These are phyloP conservation scores for Ctenicera cuprea DNA, from an alignment of 2,888 invertebrate genomes.

Conservation along the genomic window DNA sequence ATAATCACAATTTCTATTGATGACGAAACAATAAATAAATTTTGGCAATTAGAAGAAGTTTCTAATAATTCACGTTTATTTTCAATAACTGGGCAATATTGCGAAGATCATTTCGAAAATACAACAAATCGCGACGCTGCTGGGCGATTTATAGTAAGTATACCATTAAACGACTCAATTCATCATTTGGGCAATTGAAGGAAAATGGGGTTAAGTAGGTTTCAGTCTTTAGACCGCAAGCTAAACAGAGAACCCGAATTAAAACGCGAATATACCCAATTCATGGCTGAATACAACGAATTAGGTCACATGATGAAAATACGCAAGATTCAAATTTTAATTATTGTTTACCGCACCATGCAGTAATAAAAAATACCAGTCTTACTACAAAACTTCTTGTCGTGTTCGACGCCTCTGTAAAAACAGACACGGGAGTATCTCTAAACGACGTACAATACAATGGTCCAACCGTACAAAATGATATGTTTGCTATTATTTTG, in stretches of 20 bases:
- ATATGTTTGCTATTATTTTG: conserved; percentile 19
- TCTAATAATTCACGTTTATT: conserved; percentile 18
- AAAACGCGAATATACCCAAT: conserved; percentile 51
- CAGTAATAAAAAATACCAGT: neutral
- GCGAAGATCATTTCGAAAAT: conserved; percentile 54
- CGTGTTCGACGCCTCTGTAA: conserved; percentile 19
- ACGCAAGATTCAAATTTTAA: no score
- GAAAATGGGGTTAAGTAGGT: conserved; percentile 43
- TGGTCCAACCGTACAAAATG: conserved; percentile 32
- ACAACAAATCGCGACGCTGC: conserved; percentile 32
- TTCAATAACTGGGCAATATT: conserved; percentile 44
- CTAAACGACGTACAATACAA: conserved; percentile 23
- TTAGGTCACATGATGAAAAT: conserved; percentile 56
- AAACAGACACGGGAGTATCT: conserved; percentile 17
- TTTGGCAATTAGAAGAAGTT: conserved; percentile 55
- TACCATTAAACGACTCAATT: conserved; percentile 52
- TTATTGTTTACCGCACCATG: conserved; percentile 20
- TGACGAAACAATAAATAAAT: conserved; percentile 37
- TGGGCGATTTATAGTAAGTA: conserved; percentile 53
- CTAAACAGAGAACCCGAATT: conserved; percentile 45
- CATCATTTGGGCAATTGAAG: conserved; percentile 32
- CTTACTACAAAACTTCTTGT: conserved; percentile 7
- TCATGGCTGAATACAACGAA: conserved; percentile 55
- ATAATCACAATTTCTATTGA: conserved; percentile 15
- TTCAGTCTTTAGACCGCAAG: conserved; percentile 53